These are phyloP conservation scores for Alces alces DNA, from an alignment of 2,113 vertebrate genomes.

Conservation along the genomic window DNA sequence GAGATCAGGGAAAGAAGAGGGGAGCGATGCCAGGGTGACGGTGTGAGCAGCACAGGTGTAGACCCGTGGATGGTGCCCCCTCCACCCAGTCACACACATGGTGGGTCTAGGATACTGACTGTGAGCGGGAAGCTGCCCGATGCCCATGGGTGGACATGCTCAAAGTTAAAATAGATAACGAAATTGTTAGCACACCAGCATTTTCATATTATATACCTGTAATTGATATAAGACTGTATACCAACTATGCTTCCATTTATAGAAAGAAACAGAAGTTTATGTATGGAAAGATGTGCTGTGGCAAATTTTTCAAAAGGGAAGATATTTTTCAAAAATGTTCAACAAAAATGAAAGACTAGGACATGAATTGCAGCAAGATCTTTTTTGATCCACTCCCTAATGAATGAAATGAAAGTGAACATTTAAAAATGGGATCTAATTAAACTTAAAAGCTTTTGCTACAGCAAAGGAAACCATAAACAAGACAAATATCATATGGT, in stretches of 20 bases:
- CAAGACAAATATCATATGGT: neutral
- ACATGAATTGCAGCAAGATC: neutral
- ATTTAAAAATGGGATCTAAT: neutral
- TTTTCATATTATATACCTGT: neutral
- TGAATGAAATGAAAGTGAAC: neutral
- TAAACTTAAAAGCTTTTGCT: neutral
- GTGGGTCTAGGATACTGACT: neutral
- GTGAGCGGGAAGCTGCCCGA: accelerated
- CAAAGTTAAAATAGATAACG: accelerated
- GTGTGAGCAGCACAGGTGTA: accelerated
- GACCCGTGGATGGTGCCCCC: accelerated
- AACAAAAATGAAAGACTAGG: neutral
- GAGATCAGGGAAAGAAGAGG: neutral
- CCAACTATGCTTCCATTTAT: neutral
- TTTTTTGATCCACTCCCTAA: neutral
- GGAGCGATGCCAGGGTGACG: accelerated
- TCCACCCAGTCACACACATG: accelerated
- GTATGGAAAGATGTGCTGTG: neutral
- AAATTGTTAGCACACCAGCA: neutral
- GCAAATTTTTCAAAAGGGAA: neutral
- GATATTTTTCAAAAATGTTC: neutral
- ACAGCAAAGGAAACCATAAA: neutral
- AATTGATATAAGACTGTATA: neutral
- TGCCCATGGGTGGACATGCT: neutral
- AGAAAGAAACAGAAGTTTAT: neutral